Conservation (phyloP, 2,888 invertebrate species). For the Luperina testacea region DNA sequence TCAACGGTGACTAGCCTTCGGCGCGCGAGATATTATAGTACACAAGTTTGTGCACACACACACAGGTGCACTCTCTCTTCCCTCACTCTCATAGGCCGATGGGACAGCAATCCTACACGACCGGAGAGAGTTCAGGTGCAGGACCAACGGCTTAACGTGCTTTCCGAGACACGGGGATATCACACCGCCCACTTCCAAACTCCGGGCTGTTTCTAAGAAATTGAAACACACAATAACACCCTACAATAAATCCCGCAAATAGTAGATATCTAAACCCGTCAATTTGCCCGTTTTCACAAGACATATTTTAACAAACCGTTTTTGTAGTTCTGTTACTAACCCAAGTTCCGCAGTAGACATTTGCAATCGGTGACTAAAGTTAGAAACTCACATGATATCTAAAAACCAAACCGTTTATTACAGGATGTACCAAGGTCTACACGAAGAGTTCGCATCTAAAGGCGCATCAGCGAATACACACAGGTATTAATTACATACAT, state of each 20-base stretch:
- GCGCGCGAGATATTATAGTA: not conserved
- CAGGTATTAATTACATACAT: conserved; percentile 92
- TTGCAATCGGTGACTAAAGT: conserved; percentile 9
- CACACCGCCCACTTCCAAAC: not conserved
- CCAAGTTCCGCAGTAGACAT: conserved; percentile 12
- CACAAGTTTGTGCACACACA: not conserved
- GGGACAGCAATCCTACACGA: not conserved
- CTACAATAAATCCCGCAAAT: not conserved
- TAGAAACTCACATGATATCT: conserved; percentile 28
- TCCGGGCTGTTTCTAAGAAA: not conserved
- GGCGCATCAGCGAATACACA: conserved; percentile 99
- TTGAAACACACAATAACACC: not conserved
- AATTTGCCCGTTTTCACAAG: not conserved
- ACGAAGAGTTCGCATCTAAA: conserved; percentile 99
- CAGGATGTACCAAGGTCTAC: conserved; percentile 99
- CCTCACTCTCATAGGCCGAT: not conserved
- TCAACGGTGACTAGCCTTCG: not conserved
- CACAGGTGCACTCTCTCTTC: not conserved
- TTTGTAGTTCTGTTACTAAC: not conserved
- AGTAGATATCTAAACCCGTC: not conserved
- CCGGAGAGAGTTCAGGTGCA: too few species aligned
- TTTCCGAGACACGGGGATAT: not conserved
- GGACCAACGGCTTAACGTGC: too few species aligned
- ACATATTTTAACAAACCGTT: not conserved
- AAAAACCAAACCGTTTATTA: conserved; percentile 67